Conservation (phyloP, 1,140 invertebrate species). For the Sinella curviseta region DNA sequence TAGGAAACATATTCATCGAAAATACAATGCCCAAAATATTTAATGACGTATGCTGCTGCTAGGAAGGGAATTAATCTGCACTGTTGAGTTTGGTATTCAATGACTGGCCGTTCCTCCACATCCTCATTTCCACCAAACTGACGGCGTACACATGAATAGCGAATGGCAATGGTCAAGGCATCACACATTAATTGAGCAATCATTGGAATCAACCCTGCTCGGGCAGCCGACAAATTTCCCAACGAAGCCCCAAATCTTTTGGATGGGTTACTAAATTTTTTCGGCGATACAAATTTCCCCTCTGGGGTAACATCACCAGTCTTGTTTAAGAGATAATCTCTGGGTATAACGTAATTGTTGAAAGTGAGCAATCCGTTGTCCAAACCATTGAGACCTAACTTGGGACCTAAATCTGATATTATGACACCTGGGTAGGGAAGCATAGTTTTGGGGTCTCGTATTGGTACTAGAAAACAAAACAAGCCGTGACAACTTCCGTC, state of each 20-base stretch:
- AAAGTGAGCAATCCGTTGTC: conserved; percentile 88
- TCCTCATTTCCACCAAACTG: conserved; percentile 61
- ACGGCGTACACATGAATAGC: conserved; percentile 61
- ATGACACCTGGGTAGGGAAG: conserved; percentile 70
- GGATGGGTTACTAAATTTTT: conserved; percentile 73
- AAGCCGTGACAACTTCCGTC: conserved; percentile 74
- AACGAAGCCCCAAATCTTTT: conserved; percentile 77
- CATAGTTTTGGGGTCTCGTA: conserved; percentile 72
- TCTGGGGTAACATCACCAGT: conserved; percentile 81
- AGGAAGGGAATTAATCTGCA: conserved; percentile 62
- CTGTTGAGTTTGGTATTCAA: conserved; percentile 65
- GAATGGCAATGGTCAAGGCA: conserved; percentile 60
- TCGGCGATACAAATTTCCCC: conserved; percentile 76
- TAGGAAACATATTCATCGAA: conserved; percentile 56
- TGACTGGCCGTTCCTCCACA: conserved; percentile 59
- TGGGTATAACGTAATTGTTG: conserved; percentile 79
- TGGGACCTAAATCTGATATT: conserved; percentile 79
- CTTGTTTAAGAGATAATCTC: conserved; percentile 78
- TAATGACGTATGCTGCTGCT: conserved; percentile 57
- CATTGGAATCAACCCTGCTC: conserved; percentile 72
- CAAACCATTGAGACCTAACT: conserved; percentile 77
- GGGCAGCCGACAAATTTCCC: conserved; percentile 80
- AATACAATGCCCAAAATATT: conserved; percentile 56
- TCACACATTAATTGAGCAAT: conserved; percentile 67
- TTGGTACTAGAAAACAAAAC: conserved; percentile 76